These are phyloP conservation scores for Ptyas mucosa DNA, from an alignment of 2,113 vertebrate species.

Conservation along the genomic window DNA sequence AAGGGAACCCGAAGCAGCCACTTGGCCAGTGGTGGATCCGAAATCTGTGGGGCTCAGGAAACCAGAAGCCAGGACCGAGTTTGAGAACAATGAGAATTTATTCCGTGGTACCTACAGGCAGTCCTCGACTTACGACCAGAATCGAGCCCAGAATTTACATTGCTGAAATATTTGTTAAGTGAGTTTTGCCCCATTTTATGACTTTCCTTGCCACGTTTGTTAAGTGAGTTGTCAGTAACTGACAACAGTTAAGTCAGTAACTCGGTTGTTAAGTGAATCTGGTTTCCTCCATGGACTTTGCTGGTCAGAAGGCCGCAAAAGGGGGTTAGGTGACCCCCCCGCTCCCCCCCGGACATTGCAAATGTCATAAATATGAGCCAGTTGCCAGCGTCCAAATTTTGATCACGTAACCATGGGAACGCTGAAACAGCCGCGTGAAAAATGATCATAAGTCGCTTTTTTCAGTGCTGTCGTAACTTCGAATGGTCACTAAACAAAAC, in stretches of 20 bases:
- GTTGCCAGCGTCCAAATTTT: not conserved
- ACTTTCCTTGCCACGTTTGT: no score
- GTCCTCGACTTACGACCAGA: not conserved
- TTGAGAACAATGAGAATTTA: not conserved
- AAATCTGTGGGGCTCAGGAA: not conserved
- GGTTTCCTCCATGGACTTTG: not conserved
- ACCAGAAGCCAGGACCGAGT: no score
- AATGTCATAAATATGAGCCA: not conserved
- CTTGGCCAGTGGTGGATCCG: not conserved
- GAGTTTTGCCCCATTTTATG: not conserved
- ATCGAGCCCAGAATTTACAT: not conserved
- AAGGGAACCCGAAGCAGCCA: no score
- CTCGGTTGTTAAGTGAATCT: not conserved
- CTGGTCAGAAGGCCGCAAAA: no score
- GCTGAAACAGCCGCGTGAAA: not conserved
- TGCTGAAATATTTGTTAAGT: not conserved
- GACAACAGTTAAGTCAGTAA: no score
- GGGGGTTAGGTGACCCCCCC: no score
- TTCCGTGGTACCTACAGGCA: not conserved
- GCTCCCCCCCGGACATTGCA: accelerated
- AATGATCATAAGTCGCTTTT: not conserved
- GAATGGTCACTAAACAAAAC: not conserved
- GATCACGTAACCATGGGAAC: not conserved
- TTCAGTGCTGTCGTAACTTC: not conserved
- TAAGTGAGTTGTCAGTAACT: not conserved